Evolutionary conservation across 2,113 vertebrate genomes (phyloP).

Genomic region (Eudyptes chrysolophus): DNA sequence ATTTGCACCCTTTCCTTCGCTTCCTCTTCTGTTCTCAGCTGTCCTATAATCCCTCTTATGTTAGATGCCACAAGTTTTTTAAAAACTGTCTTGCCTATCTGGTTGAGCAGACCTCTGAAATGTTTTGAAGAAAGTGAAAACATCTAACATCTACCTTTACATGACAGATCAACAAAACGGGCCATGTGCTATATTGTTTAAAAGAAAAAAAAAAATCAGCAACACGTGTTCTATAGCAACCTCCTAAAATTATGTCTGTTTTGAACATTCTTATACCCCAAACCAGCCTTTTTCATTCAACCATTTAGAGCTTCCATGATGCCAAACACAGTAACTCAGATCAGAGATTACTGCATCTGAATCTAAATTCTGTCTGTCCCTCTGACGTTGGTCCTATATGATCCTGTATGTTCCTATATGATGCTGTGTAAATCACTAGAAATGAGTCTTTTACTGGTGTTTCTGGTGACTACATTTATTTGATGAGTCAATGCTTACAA

Average conservation of each 20-base stretch:
- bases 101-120: not conserved
- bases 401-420: not conserved
- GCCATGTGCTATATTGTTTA: not conserved
- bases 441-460: not conserved
- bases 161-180: not conserved
- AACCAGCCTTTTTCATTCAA: not conserved
- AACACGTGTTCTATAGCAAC: not conserved
- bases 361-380: not conserved
- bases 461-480: not conserved
- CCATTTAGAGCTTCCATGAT: not conserved
- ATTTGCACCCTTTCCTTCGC: not conserved
- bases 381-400: not conserved
- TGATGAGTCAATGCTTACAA: not conserved
- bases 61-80: not conserved
- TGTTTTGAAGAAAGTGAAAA: not conserved
- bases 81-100: not conserved
- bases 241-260: not conserved
- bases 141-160: not conserved
- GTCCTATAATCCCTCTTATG: not conserved
- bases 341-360: not conserved
- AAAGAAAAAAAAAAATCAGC: not conserved
- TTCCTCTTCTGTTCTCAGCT: not conserved
- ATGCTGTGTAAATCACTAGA: not conserved
- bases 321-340: not conserved
- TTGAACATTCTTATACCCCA: not conserved